These are phyloP conservation scores for Oryzias woworae DNA, from an alignment of 2,113 vertebrate species.

Conservation along the genomic window DNA sequence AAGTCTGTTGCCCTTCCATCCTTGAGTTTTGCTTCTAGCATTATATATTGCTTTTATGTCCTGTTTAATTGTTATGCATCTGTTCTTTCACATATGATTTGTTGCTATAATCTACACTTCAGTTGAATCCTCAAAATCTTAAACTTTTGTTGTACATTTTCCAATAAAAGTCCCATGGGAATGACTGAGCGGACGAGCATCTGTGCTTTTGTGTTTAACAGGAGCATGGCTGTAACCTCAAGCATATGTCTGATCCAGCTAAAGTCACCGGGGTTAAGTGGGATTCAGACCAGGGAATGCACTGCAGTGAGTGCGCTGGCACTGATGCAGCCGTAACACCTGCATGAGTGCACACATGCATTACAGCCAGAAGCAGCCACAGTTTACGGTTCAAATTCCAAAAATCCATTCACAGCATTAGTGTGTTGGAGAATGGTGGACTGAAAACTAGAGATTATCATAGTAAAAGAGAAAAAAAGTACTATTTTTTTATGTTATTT, in stretches of 20 bases:
- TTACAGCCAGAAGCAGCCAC: conserved; percentile 4
- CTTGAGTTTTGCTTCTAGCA: no score
- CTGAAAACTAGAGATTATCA: no score
- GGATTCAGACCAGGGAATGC: conserved; percentile 59
- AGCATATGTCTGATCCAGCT: conserved; percentile 55
- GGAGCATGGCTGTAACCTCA: conserved; percentile 27
- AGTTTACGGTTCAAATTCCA: background rate
- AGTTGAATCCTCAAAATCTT: no score
- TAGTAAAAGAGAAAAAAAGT: no score
- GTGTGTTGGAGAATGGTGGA: background rate
- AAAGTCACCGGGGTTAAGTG: conserved; percentile 67
- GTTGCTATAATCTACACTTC: no score
- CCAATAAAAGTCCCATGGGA: conserved; percentile 6
- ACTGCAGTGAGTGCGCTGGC: conserved; percentile 41
- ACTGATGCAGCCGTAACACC: conserved; percentile 37
- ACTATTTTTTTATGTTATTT: no score
- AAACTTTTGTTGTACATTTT: background rate
- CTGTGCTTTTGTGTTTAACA: conserved; percentile 19
- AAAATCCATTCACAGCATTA: no score
- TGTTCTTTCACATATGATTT: background rate
- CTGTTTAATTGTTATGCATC: background rate
- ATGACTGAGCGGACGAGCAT: background rate
- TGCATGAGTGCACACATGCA: conserved; percentile 22
- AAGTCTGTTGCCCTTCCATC: no score
- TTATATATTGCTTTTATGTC: background rate